Base-by-base conservation (phyloP, 2,113 vertebrate genomes). In the Scophthalmus maximus region DNA sequence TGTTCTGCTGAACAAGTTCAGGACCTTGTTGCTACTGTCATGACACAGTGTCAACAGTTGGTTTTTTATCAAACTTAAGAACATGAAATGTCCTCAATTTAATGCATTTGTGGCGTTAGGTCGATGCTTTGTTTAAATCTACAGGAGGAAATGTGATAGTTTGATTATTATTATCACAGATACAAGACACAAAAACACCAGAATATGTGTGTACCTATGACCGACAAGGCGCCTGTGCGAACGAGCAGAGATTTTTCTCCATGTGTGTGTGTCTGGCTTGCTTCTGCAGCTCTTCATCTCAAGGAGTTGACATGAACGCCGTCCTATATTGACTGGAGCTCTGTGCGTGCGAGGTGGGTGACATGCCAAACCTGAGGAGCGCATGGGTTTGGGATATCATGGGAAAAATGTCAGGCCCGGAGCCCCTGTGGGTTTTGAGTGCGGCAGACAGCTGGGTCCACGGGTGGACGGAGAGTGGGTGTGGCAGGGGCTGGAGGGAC, bases 381-480 rank as follows among this genome's bases (percentile, higher is more conserved):
- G 27, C 52, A 72, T 49, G 57, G 61, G 57, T 59, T 74, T 79
- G 75, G 74, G 83, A 81, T 82, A 73, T 87, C 80, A 82, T 64
- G 26, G 71, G 46, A 50, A 78, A 81, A 78, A 74, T 85, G 85
- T 84, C 77, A 78, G 61, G 56, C 23, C 49, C 61, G 18, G 47
- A 57, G 36, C 71, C 70, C 50, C 60, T 6, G 17, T 61, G 27
- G 50, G 50, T 32, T 69, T 78, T 90, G 89, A 91, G 76, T 70
- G 70, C 30, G 5, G 15, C 38, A 34, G 87, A 89, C 90, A 92
- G 88, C 88, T 93, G 90, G 77, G 65, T 23, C 49, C 11, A 17
- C 29, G 72, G 56, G 52, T 56, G 44, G 65, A 68, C 61, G 20
- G 14, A 23, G 50, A 23, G 50, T 25, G 44, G 46, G 59, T n/a